These are phyloP conservation scores for Enoplosus armatus DNA, from an alignment of 2,797 vertebrate species.

Conservation along the genomic window DNA sequence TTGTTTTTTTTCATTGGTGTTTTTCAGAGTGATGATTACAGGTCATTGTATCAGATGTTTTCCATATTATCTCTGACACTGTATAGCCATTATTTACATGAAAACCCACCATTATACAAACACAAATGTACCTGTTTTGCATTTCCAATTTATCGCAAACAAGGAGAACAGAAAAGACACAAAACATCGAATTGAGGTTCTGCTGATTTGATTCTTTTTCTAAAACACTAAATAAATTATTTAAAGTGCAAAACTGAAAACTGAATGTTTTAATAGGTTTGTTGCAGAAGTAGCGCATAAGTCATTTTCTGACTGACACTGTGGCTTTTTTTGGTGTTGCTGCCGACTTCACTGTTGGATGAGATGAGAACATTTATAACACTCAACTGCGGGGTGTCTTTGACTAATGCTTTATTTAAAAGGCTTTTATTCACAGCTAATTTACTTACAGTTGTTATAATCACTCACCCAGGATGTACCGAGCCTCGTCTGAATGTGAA, in stretches of 20 bases:
- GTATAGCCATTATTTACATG: slow-evolving; percentile 41
- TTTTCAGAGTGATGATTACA: slow-evolving; percentile 52
- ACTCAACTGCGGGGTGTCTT: slow-evolving; percentile 73
- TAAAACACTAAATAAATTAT: not conserved
- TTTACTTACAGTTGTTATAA: slow-evolving; percentile 79
- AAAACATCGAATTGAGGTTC: slow-evolving; percentile 12
- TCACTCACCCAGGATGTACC: slow-evolving; percentile 62
- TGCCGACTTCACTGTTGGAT: slow-evolving; percentile 53
- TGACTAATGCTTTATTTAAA: slow-evolving; percentile 72
- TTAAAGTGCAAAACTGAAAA: slow-evolving; percentile 1
- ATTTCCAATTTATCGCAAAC: slow-evolving; percentile 38
- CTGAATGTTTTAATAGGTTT: not conserved
- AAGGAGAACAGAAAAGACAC: slow-evolving; percentile 11
- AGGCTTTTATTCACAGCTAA: slow-evolving; percentile 80
- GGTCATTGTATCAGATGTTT: slow-evolving; percentile 47
- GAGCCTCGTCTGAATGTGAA: slow-evolving; percentile 53
- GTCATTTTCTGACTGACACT: slow-evolving; percentile 28
- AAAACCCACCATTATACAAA: slow-evolving; percentile 48
- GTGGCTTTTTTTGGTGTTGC: slow-evolving; percentile 22
- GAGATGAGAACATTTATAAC: slow-evolving; percentile 59
- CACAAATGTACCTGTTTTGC: slow-evolving; percentile 57
- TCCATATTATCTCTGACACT: slow-evolving; percentile 44
- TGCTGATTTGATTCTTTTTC: slow-evolving; percentile 10
- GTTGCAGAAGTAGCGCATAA: not conserved
- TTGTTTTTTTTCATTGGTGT: slow-evolving; percentile 38